These are phyloP conservation scores for Bagarius yarrelli DNA, from an alignment of 2,113 vertebrate genomes.

Conservation along the genomic window DNA sequence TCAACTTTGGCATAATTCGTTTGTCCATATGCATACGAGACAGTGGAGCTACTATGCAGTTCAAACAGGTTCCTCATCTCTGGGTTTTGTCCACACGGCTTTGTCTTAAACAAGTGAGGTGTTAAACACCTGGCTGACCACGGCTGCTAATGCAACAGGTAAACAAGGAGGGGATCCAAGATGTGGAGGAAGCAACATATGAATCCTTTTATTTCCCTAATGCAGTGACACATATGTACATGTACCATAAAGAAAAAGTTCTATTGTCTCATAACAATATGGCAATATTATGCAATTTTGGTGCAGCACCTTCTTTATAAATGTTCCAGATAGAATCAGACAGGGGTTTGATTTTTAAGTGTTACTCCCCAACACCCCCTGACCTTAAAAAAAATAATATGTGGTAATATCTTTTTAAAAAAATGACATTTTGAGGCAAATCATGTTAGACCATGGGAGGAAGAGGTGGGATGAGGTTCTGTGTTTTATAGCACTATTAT, in stretches of 20 bases:
- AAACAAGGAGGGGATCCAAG: conserved; percentile 68
- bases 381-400: conserved; percentile 25
- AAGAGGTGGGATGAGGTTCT: conserved; percentile 60
- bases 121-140: conserved; percentile 68
- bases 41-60: conserved; percentile 77
- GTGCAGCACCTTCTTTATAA: conserved; percentile 69
- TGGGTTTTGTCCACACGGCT: conserved; percentile 70
- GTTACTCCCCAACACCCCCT: conserved; percentile 57
- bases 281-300: conserved; percentile 72
- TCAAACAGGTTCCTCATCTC: conserved; percentile 67
- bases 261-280: conserved; percentile 67
- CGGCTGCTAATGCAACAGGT: conserved; percentile 64
- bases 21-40: conserved; percentile 65
- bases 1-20: conserved; percentile 63
- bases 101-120: conserved; percentile 69
- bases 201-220: conserved; percentile 70
- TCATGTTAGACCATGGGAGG: conserved; percentile 52
- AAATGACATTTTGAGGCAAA: conserved; percentile 64
- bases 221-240: conserved; percentile 73
- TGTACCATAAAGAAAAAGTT: conserved; percentile 71
- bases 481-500: conserved; percentile 76
- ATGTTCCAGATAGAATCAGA: conserved; percentile 75
- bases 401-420: conserved; percentile 62
- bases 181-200: conserved; percentile 62
- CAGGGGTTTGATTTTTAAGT: conserved; percentile 74